Evolutionary conservation across 2,888 invertebrate species (phyloP).

Genomic region (Hoplodrina ambigua): DNA sequence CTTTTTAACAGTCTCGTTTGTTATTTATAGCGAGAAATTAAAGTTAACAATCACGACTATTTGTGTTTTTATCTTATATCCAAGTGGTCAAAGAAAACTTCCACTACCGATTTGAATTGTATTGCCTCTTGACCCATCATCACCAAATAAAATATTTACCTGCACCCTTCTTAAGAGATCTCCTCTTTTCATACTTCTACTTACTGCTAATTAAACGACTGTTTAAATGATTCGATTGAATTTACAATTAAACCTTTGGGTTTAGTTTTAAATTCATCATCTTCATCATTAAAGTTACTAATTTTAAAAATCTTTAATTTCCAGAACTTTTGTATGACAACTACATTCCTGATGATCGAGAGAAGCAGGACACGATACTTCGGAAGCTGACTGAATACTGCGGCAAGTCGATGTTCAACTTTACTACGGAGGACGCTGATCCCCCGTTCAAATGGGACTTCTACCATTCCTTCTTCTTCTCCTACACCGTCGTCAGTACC

Average conservation of each 20-base stretch:
- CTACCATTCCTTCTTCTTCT: conserved; percentile 97
- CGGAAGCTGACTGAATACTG: conserved; percentile 93
- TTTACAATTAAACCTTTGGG: not conserved
- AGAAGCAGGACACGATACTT: conserved; percentile 90
- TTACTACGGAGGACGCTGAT: conserved; percentile 91
- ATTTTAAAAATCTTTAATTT: conserved; percentile 67
- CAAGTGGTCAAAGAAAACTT: not conserved
- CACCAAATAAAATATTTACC: not conserved
- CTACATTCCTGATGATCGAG: conserved; percentile 89
- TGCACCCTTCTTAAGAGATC: not conserved
- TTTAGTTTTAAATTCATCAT: not conserved
- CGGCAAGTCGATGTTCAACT: conserved; percentile 93
- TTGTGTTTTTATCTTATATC: conserved; percentile 11
- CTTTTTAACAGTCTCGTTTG: conserved; percentile 49
- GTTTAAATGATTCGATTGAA: not conserved
- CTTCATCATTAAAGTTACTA: not conserved
- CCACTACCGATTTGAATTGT: not conserved
- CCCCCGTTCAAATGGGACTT: conserved; percentile 95
- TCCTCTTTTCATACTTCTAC: not conserved
- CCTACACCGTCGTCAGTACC: conserved; percentile 97
- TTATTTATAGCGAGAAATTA: conserved; percentile 47
- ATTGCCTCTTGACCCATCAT: not conserved
- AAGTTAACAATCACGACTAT: conserved; percentile 58
- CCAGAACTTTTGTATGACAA: conserved; percentile 91
- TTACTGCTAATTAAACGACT: not conserved